A percentile compares a stretch with the other conserved stretches of the same genome.
Evolutionary conservation across 2,113 vertebrate species (phyloP).

Genomic region (Lynx canadensis): DNA sequence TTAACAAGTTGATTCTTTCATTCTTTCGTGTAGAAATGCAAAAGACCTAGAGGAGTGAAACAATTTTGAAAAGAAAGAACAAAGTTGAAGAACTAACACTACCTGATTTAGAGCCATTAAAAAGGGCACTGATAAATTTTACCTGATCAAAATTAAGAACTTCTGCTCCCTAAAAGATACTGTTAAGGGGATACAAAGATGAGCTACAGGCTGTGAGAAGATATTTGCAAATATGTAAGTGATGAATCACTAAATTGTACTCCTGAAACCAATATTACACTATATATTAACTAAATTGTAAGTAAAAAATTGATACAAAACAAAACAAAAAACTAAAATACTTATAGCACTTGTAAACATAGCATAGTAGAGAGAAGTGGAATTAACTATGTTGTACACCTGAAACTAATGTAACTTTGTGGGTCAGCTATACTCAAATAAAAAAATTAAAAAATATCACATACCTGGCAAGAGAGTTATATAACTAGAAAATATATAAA

Average conservation of each 20-base stretch:
- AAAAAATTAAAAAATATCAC: background rate
- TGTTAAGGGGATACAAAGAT: background rate
- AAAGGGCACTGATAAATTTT: background rate
- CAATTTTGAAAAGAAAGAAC: background rate
- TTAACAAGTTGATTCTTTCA: background rate
- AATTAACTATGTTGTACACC: no score
- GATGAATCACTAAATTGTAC: no score
- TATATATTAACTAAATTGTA: no score
- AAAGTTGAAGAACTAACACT: background rate
- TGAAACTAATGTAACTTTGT: no score
- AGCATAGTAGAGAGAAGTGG: no score
- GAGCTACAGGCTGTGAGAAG: background rate
- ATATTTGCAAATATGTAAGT: background rate
- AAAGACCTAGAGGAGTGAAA: background rate
- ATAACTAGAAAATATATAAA: background rate
- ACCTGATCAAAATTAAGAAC: background rate
- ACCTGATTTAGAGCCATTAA: background rate
- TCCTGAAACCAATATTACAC: no score
- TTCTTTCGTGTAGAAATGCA: background rate
- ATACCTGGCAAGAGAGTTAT: background rate
- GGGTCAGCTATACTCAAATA: no score
- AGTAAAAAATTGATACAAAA: no score
- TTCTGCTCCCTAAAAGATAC: background rate
- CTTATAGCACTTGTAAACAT: no score
- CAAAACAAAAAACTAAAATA: no score